These are phyloP conservation scores for Ciconia boyciana DNA, from an alignment of 2,113 vertebrate genomes.

Conservation along the genomic window DNA sequence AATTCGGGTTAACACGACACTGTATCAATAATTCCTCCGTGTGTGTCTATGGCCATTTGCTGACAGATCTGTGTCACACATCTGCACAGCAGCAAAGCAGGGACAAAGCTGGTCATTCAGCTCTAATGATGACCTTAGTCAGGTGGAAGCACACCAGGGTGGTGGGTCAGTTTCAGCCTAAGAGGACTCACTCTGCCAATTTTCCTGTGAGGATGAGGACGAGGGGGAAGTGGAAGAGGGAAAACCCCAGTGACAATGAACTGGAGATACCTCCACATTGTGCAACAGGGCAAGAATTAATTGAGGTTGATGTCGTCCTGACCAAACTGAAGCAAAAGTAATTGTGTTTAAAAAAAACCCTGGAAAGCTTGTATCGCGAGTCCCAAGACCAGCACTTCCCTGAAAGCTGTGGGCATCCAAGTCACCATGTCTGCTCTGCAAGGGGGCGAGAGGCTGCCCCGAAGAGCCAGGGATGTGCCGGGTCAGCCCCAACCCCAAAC, in stretches of 20 bases:
- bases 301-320: neutral
- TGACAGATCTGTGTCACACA: neutral
- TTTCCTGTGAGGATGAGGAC: neutral
- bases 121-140: neutral
- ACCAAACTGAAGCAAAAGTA: accelerated
- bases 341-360: neutral
- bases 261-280: neutral
- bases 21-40: neutral
- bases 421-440: accelerated
- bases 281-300: neutral
- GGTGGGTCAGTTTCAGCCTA: neutral
- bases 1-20: accelerated
- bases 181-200: neutral
- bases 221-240: neutral
- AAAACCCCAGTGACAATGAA: accelerated
- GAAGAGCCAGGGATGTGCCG: accelerated
- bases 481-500: neutral
- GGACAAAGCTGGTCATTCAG: neutral
- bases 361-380: neutral
- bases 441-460: neutral
- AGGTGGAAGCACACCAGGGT: neutral
- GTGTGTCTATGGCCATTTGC: accelerated
- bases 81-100: neutral
- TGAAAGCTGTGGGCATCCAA: neutral
- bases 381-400: neutral